phyloP scores from a whole-genome alignment of 2,113 vertebrate genomes.

The Syngnathus floridae region DNA sequence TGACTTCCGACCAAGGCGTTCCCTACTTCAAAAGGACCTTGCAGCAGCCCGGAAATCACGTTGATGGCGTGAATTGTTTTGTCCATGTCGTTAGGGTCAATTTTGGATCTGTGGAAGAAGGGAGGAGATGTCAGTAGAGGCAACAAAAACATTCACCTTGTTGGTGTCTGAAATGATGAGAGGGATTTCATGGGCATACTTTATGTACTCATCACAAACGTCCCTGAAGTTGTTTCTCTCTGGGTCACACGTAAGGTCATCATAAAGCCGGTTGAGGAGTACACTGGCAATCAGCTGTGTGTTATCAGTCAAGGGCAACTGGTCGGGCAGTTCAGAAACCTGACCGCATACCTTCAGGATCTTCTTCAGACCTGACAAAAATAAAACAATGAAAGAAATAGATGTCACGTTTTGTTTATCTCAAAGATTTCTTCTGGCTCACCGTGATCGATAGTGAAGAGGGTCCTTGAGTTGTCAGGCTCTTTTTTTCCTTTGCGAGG shows the following conservation, averaged over 20 bases:
- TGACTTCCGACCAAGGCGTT: constrained; percentile 83
- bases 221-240: constrained; percentile 85
- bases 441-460: constrained; percentile 90
- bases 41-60: constrained; percentile 86
- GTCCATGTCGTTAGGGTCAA: constrained; percentile 95
- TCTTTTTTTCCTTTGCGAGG: constrained; percentile 78
- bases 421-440: constrained; percentile 31
- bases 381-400: background rate
- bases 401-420: background rate
- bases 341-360: constrained; percentile 93
- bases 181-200: constrained; percentile 64
- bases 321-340: constrained; percentile 84
- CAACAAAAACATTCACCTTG: background rate
- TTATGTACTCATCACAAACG: constrained; percentile 87
- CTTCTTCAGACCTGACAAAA: constrained; percentile 83
- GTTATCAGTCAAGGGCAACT: constrained; percentile 88
- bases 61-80: constrained; percentile 92
- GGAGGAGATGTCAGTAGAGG: background rate
- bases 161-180: background rate
- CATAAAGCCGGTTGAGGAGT: constrained; percentile 87
- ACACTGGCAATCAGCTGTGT: constrained; percentile 89
- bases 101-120: constrained; percentile 76
- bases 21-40: constrained; percentile 91
- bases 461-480: constrained; percentile 76
- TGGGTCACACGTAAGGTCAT: constrained; percentile 87